Conservation (phyloP, 2,113 vertebrate genomes). For the Macroglossus sobrinus region DNA sequence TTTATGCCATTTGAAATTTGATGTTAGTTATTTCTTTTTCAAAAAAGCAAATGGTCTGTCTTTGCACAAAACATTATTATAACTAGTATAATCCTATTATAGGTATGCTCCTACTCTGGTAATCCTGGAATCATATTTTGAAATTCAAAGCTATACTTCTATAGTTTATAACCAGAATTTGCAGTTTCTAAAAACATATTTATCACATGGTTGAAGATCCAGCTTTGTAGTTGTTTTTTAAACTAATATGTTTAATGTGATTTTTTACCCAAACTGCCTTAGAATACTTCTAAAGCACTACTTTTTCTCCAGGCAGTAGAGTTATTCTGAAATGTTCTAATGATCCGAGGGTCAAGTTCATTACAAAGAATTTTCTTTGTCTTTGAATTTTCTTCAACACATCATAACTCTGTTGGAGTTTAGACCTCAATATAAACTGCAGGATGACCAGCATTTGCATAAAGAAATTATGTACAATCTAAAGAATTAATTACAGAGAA, state of each 20-base stretch:
- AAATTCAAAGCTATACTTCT: background rate
- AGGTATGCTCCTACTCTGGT: background rate
- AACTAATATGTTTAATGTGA: background rate
- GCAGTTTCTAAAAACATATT: background rate
- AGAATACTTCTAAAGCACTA: background rate
- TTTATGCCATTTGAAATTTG: constrained; percentile 11
- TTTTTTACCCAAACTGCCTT: background rate
- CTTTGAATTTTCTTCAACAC: constrained; percentile 31
- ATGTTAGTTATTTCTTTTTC: background rate
- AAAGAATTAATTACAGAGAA: constrained; percentile 44
- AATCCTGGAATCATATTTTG: background rate
- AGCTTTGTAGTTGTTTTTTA: background rate
- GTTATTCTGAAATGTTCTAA: background rate
- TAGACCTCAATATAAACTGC: constrained; percentile 27
- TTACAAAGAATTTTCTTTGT: constrained; percentile 19
- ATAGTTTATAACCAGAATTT: background rate
- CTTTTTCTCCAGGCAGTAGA: background rate
- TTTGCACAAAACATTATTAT: background rate
- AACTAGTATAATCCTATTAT: background rate
- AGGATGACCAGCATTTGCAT: constrained; percentile 22
- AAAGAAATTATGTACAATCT: constrained; percentile 31
- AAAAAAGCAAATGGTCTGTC: background rate
- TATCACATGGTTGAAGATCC: background rate
- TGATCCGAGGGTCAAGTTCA: constrained; percentile 17
- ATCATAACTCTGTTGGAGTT: constrained; percentile 40